Evolutionary conservation across 2,888 invertebrate genomes (phyloP).

Genomic region (Bibio marci): DNA sequence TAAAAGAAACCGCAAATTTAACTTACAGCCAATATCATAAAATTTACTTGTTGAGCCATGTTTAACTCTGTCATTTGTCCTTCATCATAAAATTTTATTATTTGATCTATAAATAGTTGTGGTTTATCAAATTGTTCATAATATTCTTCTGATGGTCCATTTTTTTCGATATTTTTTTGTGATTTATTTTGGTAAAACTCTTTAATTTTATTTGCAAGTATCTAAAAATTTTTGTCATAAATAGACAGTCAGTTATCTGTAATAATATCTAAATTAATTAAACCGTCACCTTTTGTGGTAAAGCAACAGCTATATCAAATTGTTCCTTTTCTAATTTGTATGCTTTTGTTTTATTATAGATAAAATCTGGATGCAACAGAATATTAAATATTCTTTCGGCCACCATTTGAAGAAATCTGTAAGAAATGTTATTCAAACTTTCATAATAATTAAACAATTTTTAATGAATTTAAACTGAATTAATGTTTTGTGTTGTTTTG

Average conservation of each 20-base stretch:
- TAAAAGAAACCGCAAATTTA: not conserved
- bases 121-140: constrained; percentile 2
- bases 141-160: no score
- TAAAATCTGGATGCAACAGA: not conserved
- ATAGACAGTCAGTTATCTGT: no score
- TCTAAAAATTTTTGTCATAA: not conserved
- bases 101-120: constrained; percentile 5
- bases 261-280: no score
- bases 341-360: not conserved
- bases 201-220: not conserved
- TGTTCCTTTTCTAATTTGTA: constrained; percentile 2
- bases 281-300: not conserved
- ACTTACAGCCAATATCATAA: constrained; percentile 1
- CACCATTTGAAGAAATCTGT: constrained; percentile 2
- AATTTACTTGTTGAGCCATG: constrained; percentile 1
- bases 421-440: no score
- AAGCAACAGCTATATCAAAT: not conserved
- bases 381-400: not conserved
- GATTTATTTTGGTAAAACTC: no score
- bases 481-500: no score
- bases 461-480: no score
- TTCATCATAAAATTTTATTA: constrained; percentile 1
- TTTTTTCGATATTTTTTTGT: no score
- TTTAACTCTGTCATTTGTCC: not conserved
- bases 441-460: no score